A percentile compares a stretch with the other conserved stretches of the same genome.
phyloP scores from a whole-genome alignment of 1,140 invertebrate genomes.

The Tetranychus cinnabarinus region DNA sequence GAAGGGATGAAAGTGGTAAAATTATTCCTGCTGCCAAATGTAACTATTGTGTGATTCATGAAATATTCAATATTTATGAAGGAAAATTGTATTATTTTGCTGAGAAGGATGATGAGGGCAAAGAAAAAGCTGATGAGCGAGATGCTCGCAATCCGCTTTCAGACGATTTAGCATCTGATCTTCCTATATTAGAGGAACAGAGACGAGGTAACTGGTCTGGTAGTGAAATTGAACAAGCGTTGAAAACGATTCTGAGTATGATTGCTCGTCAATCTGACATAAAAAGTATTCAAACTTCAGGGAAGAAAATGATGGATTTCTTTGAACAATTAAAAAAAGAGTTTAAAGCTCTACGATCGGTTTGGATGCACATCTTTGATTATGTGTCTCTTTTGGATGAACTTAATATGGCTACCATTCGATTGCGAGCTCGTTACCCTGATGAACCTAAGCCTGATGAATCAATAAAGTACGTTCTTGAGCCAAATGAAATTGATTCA shows the following conservation, averaged over 20 bases:
- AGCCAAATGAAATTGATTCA: constrained; percentile 1
- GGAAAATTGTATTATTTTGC: constrained; percentile 19
- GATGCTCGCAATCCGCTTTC: too few species aligned
- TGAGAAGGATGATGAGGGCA: neutral
- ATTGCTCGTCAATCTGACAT: constrained; percentile 14
- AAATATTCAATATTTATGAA: constrained; percentile 21
- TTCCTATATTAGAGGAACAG: neutral
- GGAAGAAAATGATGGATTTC: constrained; percentile 17
- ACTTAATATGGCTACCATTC: constrained; percentile 42
- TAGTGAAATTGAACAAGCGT: constrained; percentile 28
- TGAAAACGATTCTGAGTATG: constrained; percentile 24
- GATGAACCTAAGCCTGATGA: constrained; percentile 20
- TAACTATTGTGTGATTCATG: constrained; percentile 20
- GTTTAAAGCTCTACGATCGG: constrained; percentile 29
- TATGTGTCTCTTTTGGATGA: constrained; percentile 40
- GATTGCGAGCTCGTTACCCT: constrained; percentile 29
- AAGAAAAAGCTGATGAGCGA: constrained; percentile 1
- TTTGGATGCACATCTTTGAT: constrained; percentile 34
- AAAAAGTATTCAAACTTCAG: constrained; percentile 10
- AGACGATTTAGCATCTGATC: too few species aligned
- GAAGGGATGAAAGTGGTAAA: constrained; percentile 16
- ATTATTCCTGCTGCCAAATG: constrained; percentile 17
- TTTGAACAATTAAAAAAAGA: constrained; percentile 38
- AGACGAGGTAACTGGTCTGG: constrained; percentile 28
- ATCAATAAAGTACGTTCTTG: constrained; percentile 8